Base-by-base conservation (phyloP, 2,797 vertebrate genomes). In the Dipus sagitta region DNA sequence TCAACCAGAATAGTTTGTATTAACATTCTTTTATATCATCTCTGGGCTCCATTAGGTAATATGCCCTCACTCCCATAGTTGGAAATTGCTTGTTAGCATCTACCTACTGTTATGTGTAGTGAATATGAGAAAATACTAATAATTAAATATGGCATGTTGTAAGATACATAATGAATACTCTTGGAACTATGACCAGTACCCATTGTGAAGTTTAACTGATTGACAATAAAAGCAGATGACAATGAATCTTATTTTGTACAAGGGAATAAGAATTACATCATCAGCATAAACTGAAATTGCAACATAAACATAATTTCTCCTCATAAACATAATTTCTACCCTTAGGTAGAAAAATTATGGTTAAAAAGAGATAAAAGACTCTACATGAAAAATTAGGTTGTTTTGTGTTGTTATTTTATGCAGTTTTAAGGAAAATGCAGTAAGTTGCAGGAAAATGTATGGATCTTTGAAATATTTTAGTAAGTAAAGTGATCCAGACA, bases 161-260 rank as follows among this genome's bases (percentile, higher is more conserved):
- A 68, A 54, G 64, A 28, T 58, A 79, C 3, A 60, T 47, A 67
- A 64, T 11, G 32, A 80, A 76, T 68, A 86, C 30, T 91, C 58
- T 42, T 42, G 54, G 47, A 89, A 89, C 52, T 24, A 6, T 38
- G 38, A 38, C 58, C 38, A 60, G 38, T 83, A 76, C n/a, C n/a
- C 9, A 58, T 23, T 83, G 47, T 47, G 21, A 90, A 54, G 83
- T 88, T 85, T 88, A 81, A 15, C 32, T 47, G 21, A 30, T 71
- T 96, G 72, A 28, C 82, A 62, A 71, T 24, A 75, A 23, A 42
- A 88, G 76, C 23, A 88, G 30, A 65, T 9, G n/a, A 79, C 67
- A 83, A 42, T 80, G 11, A 54, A 47, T 12, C 12, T 72, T 86
- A 88, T 78, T 71, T 76, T 78, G 3, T 23, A 32, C 32, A 13